Evolutionary conservation across 2,888 invertebrate species (phyloP), one percentile per base, ranked within the genome.

Genomic region (Prosopocoilus inquinatus): DNA sequence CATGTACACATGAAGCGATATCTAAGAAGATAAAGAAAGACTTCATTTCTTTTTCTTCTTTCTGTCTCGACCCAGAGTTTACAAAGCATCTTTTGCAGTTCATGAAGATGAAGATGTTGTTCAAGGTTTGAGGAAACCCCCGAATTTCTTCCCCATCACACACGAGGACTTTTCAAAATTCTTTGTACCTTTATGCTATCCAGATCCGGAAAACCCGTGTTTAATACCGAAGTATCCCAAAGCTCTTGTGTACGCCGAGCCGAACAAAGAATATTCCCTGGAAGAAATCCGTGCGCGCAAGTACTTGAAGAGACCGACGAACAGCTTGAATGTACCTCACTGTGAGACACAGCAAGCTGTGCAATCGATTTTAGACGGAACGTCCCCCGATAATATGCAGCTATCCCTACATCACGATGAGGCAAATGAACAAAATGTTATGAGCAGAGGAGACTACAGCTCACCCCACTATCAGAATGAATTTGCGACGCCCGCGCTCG

Each of bases 211-310:
- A 43, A 85, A 86, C 70, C 79, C 83, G 45, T 81, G 79, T 1
- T 82, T 83, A 73, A 80, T 81, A 63, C 79, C 85, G 36, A 87
- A 86, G 83, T 90, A 89, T 73, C 84, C 85, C 68, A 88, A 89
- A 71, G 73, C 82, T 61, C 80, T 84, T 77, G 85, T 86, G 11
- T 87, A 86, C 69, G 72, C 74, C 55, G 82, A 83, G 65, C 66
- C 67, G 2, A 82, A 84, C 60, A 81, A 80, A 61, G 91, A 91
- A 79, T 86, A 83, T 75, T 88, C 88, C 71, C 84, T 90, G 78
- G 91, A 91, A 79, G 90, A 91, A 79, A 80, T 91, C 62, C 80
- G 85, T 67, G 85, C 87, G 57, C 78, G 80, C 64, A 80, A 80
- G 70, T 86, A 84, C 72, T 75, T 74, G 72, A 16, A 15, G 5